phyloP scores from a whole-genome alignment of 2,113 vertebrate genomes.

The Rhinogobius similis region DNA sequence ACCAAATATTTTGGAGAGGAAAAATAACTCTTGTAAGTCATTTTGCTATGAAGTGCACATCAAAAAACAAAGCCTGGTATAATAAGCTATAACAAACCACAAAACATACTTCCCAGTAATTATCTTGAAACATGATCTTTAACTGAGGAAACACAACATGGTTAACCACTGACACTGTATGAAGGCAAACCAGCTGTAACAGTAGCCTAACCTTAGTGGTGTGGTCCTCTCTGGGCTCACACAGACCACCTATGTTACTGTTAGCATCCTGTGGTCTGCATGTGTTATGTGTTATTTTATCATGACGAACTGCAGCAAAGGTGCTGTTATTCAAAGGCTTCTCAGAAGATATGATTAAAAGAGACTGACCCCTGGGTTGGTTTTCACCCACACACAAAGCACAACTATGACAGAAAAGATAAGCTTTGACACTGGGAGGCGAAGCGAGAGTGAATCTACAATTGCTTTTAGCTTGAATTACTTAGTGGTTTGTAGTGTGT shows the following conservation, averaged over 20 bases:
- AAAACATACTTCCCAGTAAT: background rate
- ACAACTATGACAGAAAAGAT: background rate
- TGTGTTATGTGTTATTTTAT: conserved; percentile 9
- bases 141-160: background rate
- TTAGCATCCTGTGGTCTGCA: background rate
- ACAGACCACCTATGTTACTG: background rate
- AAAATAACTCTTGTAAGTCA: background rate
- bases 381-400: conserved; percentile 20
- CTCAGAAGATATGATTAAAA: conserved; percentile 1
- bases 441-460: conserved; percentile 5
- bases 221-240: background rate
- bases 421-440: background rate
- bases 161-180: background rate
- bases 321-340: conserved; percentile 10
- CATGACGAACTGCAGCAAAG: background rate
- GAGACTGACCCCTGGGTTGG: conserved; percentile 24
- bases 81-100: background rate
- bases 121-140: background rate
- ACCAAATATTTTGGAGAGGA: background rate
- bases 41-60: background rate
- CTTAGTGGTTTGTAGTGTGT: too few species aligned
- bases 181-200: background rate
- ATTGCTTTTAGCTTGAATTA: conserved; percentile 16
- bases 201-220: background rate
- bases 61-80: background rate